Percentiles rank a stretch among this genome's conserved stretches.
phyloP scores from a whole-genome alignment of 2,888 invertebrate species.

The Drosophila differens region DNA sequence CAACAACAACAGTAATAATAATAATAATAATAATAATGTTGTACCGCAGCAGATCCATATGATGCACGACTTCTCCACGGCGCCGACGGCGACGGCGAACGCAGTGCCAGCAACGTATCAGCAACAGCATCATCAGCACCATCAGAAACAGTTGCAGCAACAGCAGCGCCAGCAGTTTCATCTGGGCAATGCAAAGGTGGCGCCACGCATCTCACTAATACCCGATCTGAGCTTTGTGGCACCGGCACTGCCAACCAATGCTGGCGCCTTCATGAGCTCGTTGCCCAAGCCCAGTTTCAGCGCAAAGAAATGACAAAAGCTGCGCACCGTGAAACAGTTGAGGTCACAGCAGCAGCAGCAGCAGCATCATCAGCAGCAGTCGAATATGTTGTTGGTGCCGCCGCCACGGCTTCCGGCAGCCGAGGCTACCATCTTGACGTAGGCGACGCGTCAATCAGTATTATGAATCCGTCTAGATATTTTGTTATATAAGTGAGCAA shows the following conservation, averaged over 20 bases:
- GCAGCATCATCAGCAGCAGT: slow-evolving; percentile 28
- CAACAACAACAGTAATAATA: slow-evolving; percentile 49
- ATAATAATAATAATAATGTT: slow-evolving; percentile 63
- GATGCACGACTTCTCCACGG: slow-evolving; percentile 84
- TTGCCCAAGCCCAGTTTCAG: slow-evolving; percentile 83
- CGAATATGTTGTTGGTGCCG: slow-evolving; percentile 33
- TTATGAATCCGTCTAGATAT: slow-evolving; percentile 78
- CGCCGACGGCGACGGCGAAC: slow-evolving; percentile 44
- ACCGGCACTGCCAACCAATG: slow-evolving; percentile 84
- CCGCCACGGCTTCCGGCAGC: slow-evolving; percentile 42
- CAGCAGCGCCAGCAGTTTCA: slow-evolving; percentile 72
- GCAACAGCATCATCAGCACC: slow-evolving; percentile 59
- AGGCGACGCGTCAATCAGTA: slow-evolving; percentile 65
- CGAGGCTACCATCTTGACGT: slow-evolving; percentile 65
- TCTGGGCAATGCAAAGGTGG: slow-evolving; percentile 81
- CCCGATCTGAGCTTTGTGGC: slow-evolving; percentile 87
- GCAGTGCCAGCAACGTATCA: slow-evolving; percentile 52
- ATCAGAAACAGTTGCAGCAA: slow-evolving; percentile 43
- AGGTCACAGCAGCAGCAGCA: slow-evolving; percentile 40
- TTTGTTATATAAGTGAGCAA: slow-evolving; percentile 46
- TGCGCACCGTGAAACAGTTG: slow-evolving; percentile 64
- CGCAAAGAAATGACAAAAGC: slow-evolving; percentile 85
- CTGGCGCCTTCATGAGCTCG: slow-evolving; percentile 82
- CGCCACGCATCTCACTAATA: slow-evolving; percentile 86
- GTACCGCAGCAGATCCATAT: slow-evolving; percentile 82